Evolutionary conservation across 2,888 invertebrate genomes (phyloP).

Genomic region (Psylliodes chrysocephalus): DNA sequence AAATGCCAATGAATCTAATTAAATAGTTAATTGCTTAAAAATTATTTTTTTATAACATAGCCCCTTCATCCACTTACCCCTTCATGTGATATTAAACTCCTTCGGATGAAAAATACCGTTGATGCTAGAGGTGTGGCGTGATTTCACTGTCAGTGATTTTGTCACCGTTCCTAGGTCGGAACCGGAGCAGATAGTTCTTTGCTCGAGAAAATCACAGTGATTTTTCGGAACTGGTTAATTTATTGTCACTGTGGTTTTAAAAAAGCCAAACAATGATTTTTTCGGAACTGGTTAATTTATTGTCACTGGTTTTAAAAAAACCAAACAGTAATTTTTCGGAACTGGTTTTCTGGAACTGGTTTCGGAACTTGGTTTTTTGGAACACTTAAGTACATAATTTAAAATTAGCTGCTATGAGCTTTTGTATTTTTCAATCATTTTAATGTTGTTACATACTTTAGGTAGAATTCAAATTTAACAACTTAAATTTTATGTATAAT

Average conservation of each 20-base stretch:
- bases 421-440: conserved; percentile 1
- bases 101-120: no score
- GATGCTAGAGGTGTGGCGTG: conserved; percentile 3
- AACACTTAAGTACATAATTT: neutral
- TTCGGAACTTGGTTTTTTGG: neutral
- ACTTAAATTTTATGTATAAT: conserved; percentile 2
- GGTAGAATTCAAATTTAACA: neutral
- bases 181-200: conserved; percentile 11
- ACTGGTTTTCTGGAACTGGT: neutral
- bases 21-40: no score
- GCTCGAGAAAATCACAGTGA: conserved; percentile 1
- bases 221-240: neutral
- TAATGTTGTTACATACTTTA: conserved; percentile 6
- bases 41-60: no score
- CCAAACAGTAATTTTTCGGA: neutral
- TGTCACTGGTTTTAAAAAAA: neutral
- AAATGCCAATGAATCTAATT: no score
- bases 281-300: no score
- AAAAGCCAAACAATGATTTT: no score
- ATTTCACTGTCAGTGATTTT: conserved; percentile 9
- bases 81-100: no score
- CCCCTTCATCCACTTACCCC: no score
- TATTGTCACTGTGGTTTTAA: no score
- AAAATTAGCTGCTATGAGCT: no score
- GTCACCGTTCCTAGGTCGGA: neutral